Evolutionary conservation across 2,113 vertebrate species (phyloP), one percentile per base, ranked within the genome.

Genomic region (Eleginops maclovinus): DNA sequence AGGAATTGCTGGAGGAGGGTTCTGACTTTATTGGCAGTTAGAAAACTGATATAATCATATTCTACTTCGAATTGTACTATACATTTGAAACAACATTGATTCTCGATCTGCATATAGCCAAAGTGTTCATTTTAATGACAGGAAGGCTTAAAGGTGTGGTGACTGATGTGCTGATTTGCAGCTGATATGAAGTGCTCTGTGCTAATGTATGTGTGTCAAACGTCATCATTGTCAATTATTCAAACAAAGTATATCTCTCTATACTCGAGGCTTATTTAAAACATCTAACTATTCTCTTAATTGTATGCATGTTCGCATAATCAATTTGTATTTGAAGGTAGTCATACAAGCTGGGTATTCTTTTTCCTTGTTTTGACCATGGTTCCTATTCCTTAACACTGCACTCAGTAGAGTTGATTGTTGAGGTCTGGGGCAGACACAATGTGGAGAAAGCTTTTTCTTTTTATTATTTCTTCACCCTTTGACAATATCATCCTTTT

Each of bases 71-170:
- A 31, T 14, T 50, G 9, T 3, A 40, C 55, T 62, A n/a, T 44
- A 15, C 4, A n/a, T 53, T 67, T 6, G 22, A 67, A 58, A 51
- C 2, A 24, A 22, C 12, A 55, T 24, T 24, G 3, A 77, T 4
- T 73, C 44, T 63, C 8, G 24, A n/a, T 4, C 17, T 49, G n/a
- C 15, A 17, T 47, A 8, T 10, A 67, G 1, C 10, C 6, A 5
- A 17, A 44, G 36, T 77, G 17, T n/a, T 44, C 0, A 21, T 58
- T 44, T 59, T 13, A 46, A 26, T 21, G n/a, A 54, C 26, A 4
- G 4, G 9, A 64, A 69, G 51, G 49, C 31, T 28, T 5, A 73
- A 31, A 36, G 41, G 43, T 78, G 47, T 41, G 21, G 58, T 50
- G 51, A 13, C 10, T 16, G 26, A 36, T 58, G 69, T 44, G 28